Evolutionary conservation across 2,797 vertebrate species (phyloP).

Genomic region (Hyperoplus immaculatus): DNA sequence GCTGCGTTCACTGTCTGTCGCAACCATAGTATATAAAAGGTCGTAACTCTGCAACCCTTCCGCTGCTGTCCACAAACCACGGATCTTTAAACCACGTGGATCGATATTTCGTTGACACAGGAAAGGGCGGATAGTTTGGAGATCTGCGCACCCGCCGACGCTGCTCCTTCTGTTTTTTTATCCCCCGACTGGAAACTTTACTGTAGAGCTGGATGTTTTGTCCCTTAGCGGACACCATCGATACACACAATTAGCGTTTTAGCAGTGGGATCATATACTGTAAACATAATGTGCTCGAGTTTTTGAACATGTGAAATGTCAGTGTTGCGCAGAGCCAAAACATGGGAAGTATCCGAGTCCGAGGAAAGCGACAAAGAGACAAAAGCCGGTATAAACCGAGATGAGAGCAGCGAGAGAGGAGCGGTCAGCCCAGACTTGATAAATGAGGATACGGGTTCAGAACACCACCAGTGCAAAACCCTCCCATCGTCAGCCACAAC

Average conservation of each 20-base stretch:
- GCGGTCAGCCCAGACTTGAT: neutral
- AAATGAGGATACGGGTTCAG: neutral
- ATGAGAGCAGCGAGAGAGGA: neutral
- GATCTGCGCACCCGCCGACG: conserved; percentile 7
- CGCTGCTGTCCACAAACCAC: neutral
- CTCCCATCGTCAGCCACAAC: neutral
- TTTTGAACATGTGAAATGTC: conserved; percentile 63
- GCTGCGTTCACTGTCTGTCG: too few relatives aligned
- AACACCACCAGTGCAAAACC: neutral
- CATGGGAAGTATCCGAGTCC: conserved; percentile 88
- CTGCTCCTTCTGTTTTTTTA: too few relatives aligned
- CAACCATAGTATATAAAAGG: too few relatives aligned
- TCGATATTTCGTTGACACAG: rapidly evolving
- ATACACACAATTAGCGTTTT: neutral
- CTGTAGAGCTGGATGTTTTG: conserved; percentile 6
- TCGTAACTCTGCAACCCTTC: neutral
- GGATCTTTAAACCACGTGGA: conserved; percentile 30
- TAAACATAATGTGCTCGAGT: rapidly evolving
- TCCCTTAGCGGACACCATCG: conserved; percentile 60
- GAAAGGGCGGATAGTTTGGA: neutral
- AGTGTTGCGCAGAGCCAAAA: conserved; percentile 67
- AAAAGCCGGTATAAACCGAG: neutral
- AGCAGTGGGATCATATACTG: neutral
- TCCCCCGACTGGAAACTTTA: too few relatives aligned
- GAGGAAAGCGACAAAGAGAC: conserved; percentile 75